Base-by-base conservation (phyloP, 2,113 vertebrate genomes). In the Sceloporus tristichus region DNA sequence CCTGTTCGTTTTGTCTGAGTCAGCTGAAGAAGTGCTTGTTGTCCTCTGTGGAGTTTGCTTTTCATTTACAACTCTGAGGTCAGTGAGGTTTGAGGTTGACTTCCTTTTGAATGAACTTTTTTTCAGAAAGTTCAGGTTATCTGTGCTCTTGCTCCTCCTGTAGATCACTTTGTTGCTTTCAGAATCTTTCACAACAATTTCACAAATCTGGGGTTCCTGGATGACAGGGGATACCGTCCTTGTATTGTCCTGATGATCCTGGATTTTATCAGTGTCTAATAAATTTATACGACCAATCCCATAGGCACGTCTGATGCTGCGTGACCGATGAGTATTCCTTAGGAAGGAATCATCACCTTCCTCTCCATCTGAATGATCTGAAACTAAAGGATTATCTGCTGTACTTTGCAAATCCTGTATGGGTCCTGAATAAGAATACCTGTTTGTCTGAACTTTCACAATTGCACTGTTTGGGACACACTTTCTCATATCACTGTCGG, bases 221-320 rank as follows among this genome's bases (percentile, higher is more conserved):
- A 79, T 38, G 79, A 68, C 82, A 27, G 90, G 86, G 0, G 93
- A 93, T 1, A 79, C 77, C 13, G 92, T 84, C 42, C 85, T 82
- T 2, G 13, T 62, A 48, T 54, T 80, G 88, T 80, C 93, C 40
- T 92, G 94, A 27, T 79, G 42, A 34, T 84, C 85, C 73, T 94
- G 90, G 83, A 40, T 94, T 78, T 94, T 95, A 8, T 96, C 97
- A 0, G 38, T 59, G 59, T 99, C 98, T 8, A 97, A 66, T 77
- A 99, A 91, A 91, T 97, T 95, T 92, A 99, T 98, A 81, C 98
- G 97, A n/a, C 99, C 99, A 13, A 96, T 93, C 82, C 98, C 98
- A 0, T 98, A 99, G 2, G 99, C 98, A 73, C 97, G 97, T 87
- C 98, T 97, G 89, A 99, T 97, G 93, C 99, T 99, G 79, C 97